Evolutionary conservation across 2,797 vertebrate genomes (phyloP), one percentile per base, ranked within the genome.

Genomic region (Phalanger gymnotis): DNA sequence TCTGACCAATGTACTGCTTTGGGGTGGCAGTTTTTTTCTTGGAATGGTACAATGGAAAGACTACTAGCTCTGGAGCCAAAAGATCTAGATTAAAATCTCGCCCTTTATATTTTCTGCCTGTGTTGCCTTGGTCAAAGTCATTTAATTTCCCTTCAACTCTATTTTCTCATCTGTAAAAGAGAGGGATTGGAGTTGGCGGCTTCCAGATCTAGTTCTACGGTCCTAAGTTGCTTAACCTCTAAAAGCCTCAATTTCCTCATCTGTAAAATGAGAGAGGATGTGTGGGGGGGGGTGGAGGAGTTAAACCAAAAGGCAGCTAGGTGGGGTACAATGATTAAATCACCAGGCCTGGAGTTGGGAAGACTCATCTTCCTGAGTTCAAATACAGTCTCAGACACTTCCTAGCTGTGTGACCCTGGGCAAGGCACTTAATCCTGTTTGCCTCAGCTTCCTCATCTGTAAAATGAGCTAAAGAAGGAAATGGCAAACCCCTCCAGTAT

Each of bases 241-340:
- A 54, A 58, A 54, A 58, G 47, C 47, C 93, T 47, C 81, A 90
- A 22, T 73, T 94, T 57, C 25, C 28, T 66, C 53, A n/a, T 94
- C 54, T 95, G 31, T 58, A 52, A 93, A 95, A 94, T 28, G 54
- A 81, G 94, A 58, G 66, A 90, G 81, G 66, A 96, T 93, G 28
- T 16, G n/a, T n/a, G n/a, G n/a, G n/a, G 3, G 73, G 58, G 54
- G 55, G 34, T 92, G 90, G 61, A 54, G 31, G 11, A 10, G 2
- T 31, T 81, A 53, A 31, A 54, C 28, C 55, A n/a, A 73, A 16
- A 25, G 92, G 96, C 89, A 93, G 47, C 53, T 91, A 52, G 31
- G 31, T 61, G 4, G 58, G 31, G 4, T 34, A 34, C 31, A 34
- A 34, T 16, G 31, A 12, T 40, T 40, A 81, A 19, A 81, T 16